These are phyloP conservation scores for Syrista parreyssii DNA, from an alignment of 2,888 invertebrate species.

Conservation along the genomic window DNA sequence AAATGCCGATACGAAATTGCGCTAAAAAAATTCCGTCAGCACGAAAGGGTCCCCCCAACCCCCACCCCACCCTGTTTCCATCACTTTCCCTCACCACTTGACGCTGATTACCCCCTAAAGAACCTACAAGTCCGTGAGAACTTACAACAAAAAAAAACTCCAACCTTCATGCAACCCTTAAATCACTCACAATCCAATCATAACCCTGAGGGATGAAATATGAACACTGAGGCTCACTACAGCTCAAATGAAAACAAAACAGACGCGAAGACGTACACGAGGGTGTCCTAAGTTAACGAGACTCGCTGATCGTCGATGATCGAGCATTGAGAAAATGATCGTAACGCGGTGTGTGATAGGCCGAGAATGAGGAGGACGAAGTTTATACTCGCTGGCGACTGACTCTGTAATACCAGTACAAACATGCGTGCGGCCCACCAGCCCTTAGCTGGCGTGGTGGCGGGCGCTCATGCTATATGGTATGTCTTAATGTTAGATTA, in stretches of 20 bases:
- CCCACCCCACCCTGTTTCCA: not conserved
- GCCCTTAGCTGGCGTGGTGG: constrained; percentile 51
- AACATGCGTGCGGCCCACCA: constrained; percentile 62
- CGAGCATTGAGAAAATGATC: not conserved
- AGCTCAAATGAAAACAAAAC: constrained; percentile 20
- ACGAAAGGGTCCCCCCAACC: not conserved
- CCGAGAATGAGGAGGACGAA: constrained; percentile 62
- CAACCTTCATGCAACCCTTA: not conserved
- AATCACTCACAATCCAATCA: not conserved
- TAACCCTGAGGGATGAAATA: not conserved
- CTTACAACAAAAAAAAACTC: not conserved
- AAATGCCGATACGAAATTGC: constrained; percentile 33
- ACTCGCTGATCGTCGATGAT: not conserved
- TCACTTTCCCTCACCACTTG: not conserved
- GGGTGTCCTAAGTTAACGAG: not conserved
- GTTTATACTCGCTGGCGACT: constrained; percentile 66
- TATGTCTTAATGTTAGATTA: constrained; percentile 67
- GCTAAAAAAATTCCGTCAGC: constrained; percentile 14
- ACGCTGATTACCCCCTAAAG: not conserved
- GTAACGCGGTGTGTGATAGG: constrained; percentile 61
- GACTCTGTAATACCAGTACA: constrained; percentile 67
- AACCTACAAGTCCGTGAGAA: not conserved
- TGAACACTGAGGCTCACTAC: not conserved
- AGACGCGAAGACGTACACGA: constrained; percentile 33
- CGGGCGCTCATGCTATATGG: constrained; percentile 63